A percentile compares a stretch with the other conserved stretches of the same genome.
Conservation (phyloP, 2,888 invertebrate species). For the Dryococelus australis region DNA sequence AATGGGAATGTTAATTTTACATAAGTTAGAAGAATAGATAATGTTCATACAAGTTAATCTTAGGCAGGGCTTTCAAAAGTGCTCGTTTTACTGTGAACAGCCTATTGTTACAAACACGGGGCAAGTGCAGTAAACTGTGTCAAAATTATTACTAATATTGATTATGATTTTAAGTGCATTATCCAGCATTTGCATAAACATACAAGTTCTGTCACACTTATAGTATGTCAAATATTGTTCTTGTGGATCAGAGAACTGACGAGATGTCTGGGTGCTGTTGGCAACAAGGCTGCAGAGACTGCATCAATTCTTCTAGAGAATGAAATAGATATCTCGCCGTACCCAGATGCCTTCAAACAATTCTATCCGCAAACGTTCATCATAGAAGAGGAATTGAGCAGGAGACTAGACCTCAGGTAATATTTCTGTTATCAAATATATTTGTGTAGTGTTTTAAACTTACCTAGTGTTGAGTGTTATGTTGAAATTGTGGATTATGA, state of each 20-base stretch:
- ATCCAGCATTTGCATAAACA: no score
- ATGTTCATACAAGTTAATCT: no score
- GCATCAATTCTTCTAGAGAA: slow-evolving; percentile 82
- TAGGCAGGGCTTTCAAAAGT: no score
- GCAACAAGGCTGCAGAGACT: slow-evolving; percentile 80
- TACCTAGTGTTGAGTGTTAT: background rate
- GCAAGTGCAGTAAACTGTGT: no score
- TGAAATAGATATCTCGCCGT: slow-evolving; percentile 77
- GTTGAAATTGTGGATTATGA: background rate
- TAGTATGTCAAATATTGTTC: background rate
- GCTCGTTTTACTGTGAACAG: no score
- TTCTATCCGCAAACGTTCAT: slow-evolving; percentile 53
- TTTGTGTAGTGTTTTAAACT: background rate
- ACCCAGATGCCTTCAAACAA: slow-evolving; percentile 66
- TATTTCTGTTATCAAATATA: slow-evolving; percentile 47
- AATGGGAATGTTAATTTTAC: no score
- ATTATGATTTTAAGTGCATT: no score
- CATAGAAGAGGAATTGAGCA: slow-evolving; percentile 54
- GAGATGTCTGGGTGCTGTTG: slow-evolving; percentile 76
- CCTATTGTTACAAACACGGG: no score
- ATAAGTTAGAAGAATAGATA: no score
- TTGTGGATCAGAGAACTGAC: slow-evolving; percentile 62
- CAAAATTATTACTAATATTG: no score
- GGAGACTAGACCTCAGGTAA: slow-evolving; percentile 55
- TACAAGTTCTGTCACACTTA: no score